Evolutionary conservation across 2,113 vertebrate species (phyloP).

Genomic region (Lynx canadensis): DNA sequence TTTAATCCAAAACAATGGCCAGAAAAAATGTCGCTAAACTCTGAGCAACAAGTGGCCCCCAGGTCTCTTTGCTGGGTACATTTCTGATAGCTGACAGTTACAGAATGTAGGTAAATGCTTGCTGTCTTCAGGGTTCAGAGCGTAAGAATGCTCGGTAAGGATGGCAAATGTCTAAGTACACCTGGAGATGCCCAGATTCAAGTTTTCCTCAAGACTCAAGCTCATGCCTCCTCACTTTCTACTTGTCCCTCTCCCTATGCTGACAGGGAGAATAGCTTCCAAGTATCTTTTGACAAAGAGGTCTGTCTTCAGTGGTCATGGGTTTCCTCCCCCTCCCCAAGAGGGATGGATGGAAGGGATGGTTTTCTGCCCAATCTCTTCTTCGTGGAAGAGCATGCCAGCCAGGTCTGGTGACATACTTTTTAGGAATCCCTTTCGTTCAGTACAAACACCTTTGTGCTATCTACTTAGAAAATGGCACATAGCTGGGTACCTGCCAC

Average conservation of each 20-base stretch:
- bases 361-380: not conserved
- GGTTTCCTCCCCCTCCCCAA: not conserved
- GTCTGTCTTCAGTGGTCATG: not conserved
- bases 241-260: rapidly evolving
- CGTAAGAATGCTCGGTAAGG: too few species aligned
- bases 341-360: not conserved
- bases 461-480: not conserved
- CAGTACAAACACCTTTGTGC: not conserved
- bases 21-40: not conserved
- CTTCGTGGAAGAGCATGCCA: not conserved
- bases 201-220: not conserved
- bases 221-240: not conserved
- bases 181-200: not conserved
- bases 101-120: not conserved
- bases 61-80: not conserved
- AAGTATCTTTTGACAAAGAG: not conserved
- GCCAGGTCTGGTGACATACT: not conserved
- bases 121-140: not conserved
- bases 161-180: not conserved
- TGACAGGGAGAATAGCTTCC: not conserved
- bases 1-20: not conserved
- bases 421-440: not conserved
- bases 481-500: not conserved
- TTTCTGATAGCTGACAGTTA: not conserved
- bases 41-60: not conserved